A percentile compares a stretch with the other conserved stretches of the same genome.
Evolutionary conservation across 2,888 invertebrate genomes (phyloP).

Genomic region (Melanostoma mellinum): DNA sequence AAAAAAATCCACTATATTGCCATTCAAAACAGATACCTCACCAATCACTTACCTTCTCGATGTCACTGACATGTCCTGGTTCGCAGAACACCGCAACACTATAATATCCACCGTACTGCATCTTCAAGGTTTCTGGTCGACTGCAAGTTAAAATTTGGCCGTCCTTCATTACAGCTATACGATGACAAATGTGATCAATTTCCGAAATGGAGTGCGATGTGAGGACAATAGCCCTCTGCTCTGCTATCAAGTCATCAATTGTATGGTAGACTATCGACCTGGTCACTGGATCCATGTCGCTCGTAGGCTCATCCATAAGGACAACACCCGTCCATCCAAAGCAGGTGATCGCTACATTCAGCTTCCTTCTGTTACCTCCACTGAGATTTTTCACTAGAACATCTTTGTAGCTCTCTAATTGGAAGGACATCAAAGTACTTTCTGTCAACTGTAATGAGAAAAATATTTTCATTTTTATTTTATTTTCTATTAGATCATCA

Average conservation of each 20-base stretch:
- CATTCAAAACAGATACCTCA: not conserved
- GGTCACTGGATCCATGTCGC: conserved; percentile 87
- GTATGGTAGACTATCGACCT: conserved; percentile 80
- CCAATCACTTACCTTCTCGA: conserved; percentile 75
- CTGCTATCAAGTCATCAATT: conserved; percentile 78
- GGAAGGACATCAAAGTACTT: conserved; percentile 79
- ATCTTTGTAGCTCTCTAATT: conserved; percentile 79
- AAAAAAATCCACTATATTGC: conserved; percentile 14
- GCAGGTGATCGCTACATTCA: conserved; percentile 89
- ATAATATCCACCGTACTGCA: conserved; percentile 80
- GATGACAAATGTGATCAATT: conserved; percentile 81
- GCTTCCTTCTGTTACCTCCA: conserved; percentile 89
- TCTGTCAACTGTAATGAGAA: conserved; percentile 75
- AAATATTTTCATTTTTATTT: conserved; percentile 55
- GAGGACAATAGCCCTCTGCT: conserved; percentile 80
- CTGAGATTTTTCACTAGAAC: conserved; percentile 81
- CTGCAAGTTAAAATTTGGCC: conserved; percentile 80
- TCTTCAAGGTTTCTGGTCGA: conserved; percentile 78
- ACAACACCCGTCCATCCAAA: conserved; percentile 88
- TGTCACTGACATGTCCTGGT: conserved; percentile 75
- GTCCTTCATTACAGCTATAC: conserved; percentile 80
- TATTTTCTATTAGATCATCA: conserved; percentile 44
- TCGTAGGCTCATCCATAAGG: conserved; percentile 90
- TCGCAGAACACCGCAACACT: conserved; percentile 79
- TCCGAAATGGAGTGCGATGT: conserved; percentile 82